phyloP scores from a whole-genome alignment of 2,113 vertebrate genomes.

The Tragulus kanchil region DNA sequence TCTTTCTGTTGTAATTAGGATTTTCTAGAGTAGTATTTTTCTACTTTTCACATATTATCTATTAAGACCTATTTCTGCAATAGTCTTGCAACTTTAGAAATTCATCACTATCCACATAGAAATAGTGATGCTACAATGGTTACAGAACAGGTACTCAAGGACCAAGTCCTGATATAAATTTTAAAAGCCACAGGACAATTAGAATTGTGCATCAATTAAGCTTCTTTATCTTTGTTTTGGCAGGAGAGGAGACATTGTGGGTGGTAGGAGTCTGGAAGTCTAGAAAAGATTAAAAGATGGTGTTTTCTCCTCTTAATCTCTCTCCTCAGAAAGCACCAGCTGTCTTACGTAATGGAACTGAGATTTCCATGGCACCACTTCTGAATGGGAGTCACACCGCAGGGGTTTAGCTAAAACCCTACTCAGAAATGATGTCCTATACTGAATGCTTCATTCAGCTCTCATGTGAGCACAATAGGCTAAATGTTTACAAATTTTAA shows the following conservation, averaged over 20 bases:
- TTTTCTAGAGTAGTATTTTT: background rate
- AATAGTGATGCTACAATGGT: background rate
- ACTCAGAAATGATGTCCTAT: background rate
- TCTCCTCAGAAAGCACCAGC: conserved; percentile 39
- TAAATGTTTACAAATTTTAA: background rate
- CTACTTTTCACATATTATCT: background rate
- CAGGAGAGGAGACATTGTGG: conserved; percentile 46
- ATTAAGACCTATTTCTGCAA: background rate
- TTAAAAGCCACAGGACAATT: conserved; percentile 1
- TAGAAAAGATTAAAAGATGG: conserved; percentile 66
- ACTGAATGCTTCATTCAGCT: background rate
- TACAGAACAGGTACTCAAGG: background rate
- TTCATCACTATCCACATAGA: background rate
- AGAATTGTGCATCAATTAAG: conserved; percentile 36
- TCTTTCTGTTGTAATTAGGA: background rate
- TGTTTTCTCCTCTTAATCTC: conserved; percentile 63
- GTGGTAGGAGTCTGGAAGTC: conserved; percentile 68
- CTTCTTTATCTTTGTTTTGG: conserved; percentile 72
- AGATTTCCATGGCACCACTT: conserved; percentile 38
- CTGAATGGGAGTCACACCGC: background rate
- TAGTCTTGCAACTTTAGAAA: background rate
- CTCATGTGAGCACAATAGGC: background rate
- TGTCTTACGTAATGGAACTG: conserved; percentile 51
- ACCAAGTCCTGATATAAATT: background rate
- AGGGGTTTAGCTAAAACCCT: background rate